Conservation (phyloP, 2,888 invertebrate genomes). For the Dione vanillae region DNA sequence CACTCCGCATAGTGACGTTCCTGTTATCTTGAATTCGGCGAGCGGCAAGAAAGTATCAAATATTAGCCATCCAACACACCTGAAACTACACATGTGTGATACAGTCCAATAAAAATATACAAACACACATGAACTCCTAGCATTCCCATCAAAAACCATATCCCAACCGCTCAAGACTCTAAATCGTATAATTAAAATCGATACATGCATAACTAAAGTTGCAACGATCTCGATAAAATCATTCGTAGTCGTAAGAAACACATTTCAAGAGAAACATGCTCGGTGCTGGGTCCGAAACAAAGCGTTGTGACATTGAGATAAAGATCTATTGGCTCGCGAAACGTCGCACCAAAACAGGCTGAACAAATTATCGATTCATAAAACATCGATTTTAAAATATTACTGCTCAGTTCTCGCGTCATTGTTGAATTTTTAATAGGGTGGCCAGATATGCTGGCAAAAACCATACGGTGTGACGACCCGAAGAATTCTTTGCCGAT, state of each 20-base stretch:
- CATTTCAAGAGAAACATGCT: slow-evolving; percentile 81
- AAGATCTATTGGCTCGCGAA: slow-evolving; percentile 79
- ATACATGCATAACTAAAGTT: slow-evolving; percentile 60
- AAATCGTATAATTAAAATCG: slow-evolving; percentile 52
- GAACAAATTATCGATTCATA: slow-evolving; percentile 84
- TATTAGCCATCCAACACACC: slow-evolving; percentile 80
- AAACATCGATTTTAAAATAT: slow-evolving; percentile 84
- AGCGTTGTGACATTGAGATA: slow-evolving; percentile 82
- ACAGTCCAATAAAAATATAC: slow-evolving; percentile 61
- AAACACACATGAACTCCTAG: slow-evolving; percentile 40
- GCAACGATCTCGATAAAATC: slow-evolving; percentile 73
- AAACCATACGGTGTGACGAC: slow-evolving; percentile 40
- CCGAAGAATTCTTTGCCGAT: slow-evolving; percentile 38
- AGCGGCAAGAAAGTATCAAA: slow-evolving; percentile 82
- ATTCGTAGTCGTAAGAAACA: slow-evolving; percentile 81
- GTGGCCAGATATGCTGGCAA: slow-evolving; percentile 57
- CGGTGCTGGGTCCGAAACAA: slow-evolving; percentile 80
- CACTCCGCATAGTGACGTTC: slow-evolving; percentile 60
- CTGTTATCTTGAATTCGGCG: slow-evolving; percentile 62
- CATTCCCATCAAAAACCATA: slow-evolving; percentile 46
- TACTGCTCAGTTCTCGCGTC: slow-evolving; percentile 73
- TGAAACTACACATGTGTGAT: slow-evolving; percentile 76
- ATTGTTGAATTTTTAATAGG: slow-evolving; percentile 71
- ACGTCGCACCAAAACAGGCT: slow-evolving; percentile 80
- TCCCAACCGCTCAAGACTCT: slow-evolving; percentile 50